Base-by-base conservation (phyloP, 2,888 invertebrate genomes). In the Conops quadrifasciatus region DNA sequence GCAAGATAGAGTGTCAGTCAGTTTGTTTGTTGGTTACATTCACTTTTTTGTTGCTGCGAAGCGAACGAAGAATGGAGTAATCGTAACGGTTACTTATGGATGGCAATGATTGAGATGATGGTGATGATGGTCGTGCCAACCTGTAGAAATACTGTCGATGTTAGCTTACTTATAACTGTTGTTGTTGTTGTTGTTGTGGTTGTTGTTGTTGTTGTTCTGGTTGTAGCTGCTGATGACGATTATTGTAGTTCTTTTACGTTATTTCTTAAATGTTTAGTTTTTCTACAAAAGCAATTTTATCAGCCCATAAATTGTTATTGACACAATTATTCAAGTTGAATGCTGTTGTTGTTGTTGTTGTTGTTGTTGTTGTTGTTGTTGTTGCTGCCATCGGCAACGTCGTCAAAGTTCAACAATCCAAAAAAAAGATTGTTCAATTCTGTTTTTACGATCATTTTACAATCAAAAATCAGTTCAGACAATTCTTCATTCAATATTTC, bases 401-500 rank as follows among this genome's bases (percentile, higher is more conserved):
- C 3, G 5, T 16, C 16, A 30, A 30, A 36, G 45, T 63, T 63
- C 63, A 47, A 63, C 63, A 66, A 53, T 56, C 26, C n/a, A n/a
- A n/a, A 36, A 36, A 36, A 36, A 4, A 36, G 36, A 43, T 24
- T 43, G 24, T 58, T 43, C 47, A 26, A 36, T 13, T 24, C 19
- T 13, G 13, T 45, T 15, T 65, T 30, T 36, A 19, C 11, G 4
- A 7, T 21, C 28, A 59, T 26, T 63, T 63, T 63, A n/a, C 15
- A 43, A 19, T 9, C 19, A 51, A 51, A 66, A 68, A 60, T 49
- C 43, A 24, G 47, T 62, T 51, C 51, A 68, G 30, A 49, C 60
- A 68, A 62, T 62, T 62, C 51, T 36, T 66, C 43, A 66, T 36
- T 66, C 43, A 66, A 66, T 66, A 66, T 66, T 66, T 53, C 43